Evolutionary conservation across 2,113 vertebrate species (phyloP).

Genomic region (Pteropus alecto): DNA sequence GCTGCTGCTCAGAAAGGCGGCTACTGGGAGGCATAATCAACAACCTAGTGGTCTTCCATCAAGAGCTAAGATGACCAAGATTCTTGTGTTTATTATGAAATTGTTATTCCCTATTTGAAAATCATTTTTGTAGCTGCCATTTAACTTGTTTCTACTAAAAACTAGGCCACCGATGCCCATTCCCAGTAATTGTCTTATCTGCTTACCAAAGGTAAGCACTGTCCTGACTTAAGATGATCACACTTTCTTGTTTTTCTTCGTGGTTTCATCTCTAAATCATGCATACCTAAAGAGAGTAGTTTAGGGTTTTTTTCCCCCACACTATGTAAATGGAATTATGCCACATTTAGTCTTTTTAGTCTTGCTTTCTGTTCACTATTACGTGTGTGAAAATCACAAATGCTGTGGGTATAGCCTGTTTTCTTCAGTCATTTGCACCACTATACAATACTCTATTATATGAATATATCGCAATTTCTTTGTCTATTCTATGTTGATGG

Average conservation of each 20-base stretch:
- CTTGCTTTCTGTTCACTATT: neutral
- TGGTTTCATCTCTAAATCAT: neutral
- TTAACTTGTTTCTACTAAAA: constrained; percentile 9
- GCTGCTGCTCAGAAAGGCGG: neutral
- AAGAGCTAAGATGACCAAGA: neutral
- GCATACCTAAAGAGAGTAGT: neutral
- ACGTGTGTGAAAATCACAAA: neutral
- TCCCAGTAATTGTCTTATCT: neutral
- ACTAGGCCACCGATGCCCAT: neutral
- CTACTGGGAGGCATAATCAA: neutral
- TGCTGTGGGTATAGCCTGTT: neutral
- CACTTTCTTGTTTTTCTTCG: neutral
- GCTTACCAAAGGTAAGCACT: neutral
- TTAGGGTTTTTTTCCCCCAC: neutral
- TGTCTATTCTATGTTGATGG: neutral
- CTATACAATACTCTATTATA: neutral
- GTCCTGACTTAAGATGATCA: neutral
- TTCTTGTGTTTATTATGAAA: neutral
- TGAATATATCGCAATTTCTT: neutral
- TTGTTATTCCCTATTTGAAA: neutral
- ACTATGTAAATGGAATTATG: neutral
- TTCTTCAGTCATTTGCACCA: neutral
- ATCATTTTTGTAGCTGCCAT: neutral
- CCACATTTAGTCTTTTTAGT: neutral
- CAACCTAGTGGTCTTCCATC: neutral